phyloP scores from a whole-genome alignment of 2,888 invertebrate genomes.

The Drosophila rellima region DNA sequence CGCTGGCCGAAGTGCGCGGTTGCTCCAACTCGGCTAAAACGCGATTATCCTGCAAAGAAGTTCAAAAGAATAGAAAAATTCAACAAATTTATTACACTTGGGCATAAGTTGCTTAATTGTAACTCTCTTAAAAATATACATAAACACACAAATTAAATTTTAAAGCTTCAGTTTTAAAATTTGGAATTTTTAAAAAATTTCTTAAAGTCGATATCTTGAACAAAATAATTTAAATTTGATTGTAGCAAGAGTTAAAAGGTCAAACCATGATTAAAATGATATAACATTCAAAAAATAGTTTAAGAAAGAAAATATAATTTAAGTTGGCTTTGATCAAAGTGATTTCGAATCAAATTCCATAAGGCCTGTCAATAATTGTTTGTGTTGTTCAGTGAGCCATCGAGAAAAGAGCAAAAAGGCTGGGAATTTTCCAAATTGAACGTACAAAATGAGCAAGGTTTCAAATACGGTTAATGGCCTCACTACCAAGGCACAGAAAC shows the following conservation, averaged over 20 bases:
- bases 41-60: slow-evolving; percentile 88
- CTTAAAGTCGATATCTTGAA: too few species aligned
- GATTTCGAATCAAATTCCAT: neutral
- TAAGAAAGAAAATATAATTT: too few species aligned
- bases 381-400: neutral
- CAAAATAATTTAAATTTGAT: too few species aligned
- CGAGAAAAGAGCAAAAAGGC: neutral
- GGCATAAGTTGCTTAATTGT: too few species aligned
- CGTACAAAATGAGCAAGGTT: slow-evolving; percentile 24
- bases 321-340: slow-evolving; percentile 5
- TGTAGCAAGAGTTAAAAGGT: too few species aligned
- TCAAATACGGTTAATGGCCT: slow-evolving; percentile 10
- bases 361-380: neutral
- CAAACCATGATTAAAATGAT: too few species aligned
- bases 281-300: too few species aligned
- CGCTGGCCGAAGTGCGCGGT: slow-evolving; percentile 87
- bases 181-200: too few species aligned
- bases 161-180: too few species aligned
- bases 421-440: slow-evolving; percentile 31
- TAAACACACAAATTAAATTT: too few species aligned
- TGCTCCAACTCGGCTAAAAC: slow-evolving; percentile 96
- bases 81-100: neutral
- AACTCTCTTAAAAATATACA: too few species aligned
- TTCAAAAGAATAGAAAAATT: neutral
- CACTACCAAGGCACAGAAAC: slow-evolving; percentile 22